phyloP scores from a whole-genome alignment of 2,113 vertebrate species.

The Phasianus colchicus region DNA sequence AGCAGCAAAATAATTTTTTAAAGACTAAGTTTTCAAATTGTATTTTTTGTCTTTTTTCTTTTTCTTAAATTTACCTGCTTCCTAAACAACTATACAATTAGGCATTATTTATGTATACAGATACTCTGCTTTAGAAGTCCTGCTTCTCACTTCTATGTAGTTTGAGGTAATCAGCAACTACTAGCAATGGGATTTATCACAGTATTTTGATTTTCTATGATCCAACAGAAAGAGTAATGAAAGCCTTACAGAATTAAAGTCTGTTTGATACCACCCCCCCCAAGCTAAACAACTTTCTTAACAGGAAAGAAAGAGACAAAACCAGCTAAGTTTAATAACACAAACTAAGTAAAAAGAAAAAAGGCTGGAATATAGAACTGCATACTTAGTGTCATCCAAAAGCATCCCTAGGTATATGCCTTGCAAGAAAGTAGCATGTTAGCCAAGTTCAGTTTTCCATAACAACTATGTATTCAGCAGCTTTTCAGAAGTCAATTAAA shows the following conservation, averaged over 20 bases:
- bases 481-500: background rate
- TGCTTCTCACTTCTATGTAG: background rate
- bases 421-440: background rate
- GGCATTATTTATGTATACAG: background rate
- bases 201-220: background rate
- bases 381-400: constrained; percentile 31
- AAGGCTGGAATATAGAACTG: background rate
- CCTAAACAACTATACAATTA: background rate
- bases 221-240: background rate
- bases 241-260: background rate
- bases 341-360: background rate
- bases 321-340: background rate
- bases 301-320: background rate
- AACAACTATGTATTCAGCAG: constrained; percentile 1
- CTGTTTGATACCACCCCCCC: background rate
- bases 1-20: constrained; percentile 23
- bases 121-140: background rate
- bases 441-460: background rate
- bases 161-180: background rate
- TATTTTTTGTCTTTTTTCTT: accelerated
- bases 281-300: background rate
- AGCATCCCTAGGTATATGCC: background rate
- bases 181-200: background rate
- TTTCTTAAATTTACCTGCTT: background rate
- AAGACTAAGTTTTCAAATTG: background rate